These are phyloP conservation scores for Drosophila incognita DNA, from an alignment of 2,888 invertebrate species.

Conservation along the genomic window DNA sequence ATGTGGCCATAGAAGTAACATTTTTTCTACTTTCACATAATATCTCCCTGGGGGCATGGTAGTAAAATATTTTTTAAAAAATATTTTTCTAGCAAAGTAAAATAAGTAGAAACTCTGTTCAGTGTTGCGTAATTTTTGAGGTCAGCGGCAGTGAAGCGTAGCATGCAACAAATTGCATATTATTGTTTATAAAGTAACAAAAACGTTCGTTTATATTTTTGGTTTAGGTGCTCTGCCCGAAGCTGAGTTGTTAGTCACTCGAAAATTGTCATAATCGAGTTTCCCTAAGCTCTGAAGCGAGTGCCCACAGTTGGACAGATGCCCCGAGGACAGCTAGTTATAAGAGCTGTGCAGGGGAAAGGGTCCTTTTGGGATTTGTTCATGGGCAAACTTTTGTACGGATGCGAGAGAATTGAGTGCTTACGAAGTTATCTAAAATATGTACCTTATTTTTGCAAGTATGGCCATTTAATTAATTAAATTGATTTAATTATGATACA, in stretches of 20 bases:
- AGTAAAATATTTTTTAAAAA: slow-evolving; percentile 12
- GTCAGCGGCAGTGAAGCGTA: slow-evolving; percentile 15
- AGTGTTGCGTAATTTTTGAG: slow-evolving; percentile 28
- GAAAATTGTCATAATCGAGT: slow-evolving; percentile 43
- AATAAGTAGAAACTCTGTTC: background rate
- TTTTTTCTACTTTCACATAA: slow-evolving; percentile 9
- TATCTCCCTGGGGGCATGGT: slow-evolving; percentile 10
- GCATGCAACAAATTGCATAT: slow-evolving; percentile 47
- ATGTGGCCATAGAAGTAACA: background rate
- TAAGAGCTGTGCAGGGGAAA: too few species aligned
- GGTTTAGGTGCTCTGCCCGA: background rate
- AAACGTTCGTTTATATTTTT: slow-evolving; percentile 34
- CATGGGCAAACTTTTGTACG: slow-evolving; percentile 33
- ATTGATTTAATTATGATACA: background rate
- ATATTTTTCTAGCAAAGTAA: slow-evolving; percentile 4
- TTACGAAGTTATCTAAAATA: background rate
- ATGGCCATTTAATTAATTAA: background rate
- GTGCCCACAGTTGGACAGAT: slow-evolving; percentile 8
- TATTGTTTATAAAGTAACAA: slow-evolving; percentile 44
- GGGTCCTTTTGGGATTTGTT: slow-evolving; percentile 19
- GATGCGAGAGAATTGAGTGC: slow-evolving; percentile 11
- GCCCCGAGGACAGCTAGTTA: background rate
- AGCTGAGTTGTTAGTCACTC: slow-evolving; percentile 27
- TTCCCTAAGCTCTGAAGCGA: slow-evolving; percentile 27
- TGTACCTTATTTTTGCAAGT: background rate